A percentile compares a stretch with the other conserved stretches of the same genome.
Evolutionary conservation across 2,113 vertebrate species (phyloP).

Genomic region (Psophia crepitans): DNA sequence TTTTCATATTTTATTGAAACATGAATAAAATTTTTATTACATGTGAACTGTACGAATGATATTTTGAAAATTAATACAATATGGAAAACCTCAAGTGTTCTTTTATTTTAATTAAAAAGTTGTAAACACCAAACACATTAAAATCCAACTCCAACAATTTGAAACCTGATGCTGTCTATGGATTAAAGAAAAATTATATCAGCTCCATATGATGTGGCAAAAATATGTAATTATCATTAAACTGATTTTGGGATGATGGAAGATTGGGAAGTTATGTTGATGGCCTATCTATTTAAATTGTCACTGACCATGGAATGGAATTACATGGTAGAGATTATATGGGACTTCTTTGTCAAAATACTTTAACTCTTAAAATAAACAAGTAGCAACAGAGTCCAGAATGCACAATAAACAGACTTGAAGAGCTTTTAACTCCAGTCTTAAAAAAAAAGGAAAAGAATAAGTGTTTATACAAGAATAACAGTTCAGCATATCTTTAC

Average conservation of each 20-base stretch:
- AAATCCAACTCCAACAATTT: neutral
- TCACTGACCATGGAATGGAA: neutral
- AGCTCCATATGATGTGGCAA: neutral
- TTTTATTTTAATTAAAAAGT: neutral
- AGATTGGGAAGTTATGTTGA: neutral
- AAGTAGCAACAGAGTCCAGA: neutral
- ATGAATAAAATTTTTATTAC: neutral
- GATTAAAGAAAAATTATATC: neutral
- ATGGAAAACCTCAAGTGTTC: neutral
- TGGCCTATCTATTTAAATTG: neutral
- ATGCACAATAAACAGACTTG: neutral
- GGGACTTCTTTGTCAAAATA: neutral
- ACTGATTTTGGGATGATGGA: neutral
- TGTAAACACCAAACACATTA: neutral
- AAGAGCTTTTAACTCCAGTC: neutral
- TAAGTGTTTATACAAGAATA: neutral
- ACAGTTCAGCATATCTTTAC: neutral
- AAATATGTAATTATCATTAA: neutral
- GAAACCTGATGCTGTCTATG: neutral
- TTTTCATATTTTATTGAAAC: neutral
- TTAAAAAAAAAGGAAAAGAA: neutral
- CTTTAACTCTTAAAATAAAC: neutral
- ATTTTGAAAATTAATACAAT: neutral
- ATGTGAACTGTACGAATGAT: neutral
- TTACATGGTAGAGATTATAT: neutral